Evolutionary conservation across 2,797 vertebrate species (phyloP).

Genomic region (Rhabdophis nuchalis): DNA sequence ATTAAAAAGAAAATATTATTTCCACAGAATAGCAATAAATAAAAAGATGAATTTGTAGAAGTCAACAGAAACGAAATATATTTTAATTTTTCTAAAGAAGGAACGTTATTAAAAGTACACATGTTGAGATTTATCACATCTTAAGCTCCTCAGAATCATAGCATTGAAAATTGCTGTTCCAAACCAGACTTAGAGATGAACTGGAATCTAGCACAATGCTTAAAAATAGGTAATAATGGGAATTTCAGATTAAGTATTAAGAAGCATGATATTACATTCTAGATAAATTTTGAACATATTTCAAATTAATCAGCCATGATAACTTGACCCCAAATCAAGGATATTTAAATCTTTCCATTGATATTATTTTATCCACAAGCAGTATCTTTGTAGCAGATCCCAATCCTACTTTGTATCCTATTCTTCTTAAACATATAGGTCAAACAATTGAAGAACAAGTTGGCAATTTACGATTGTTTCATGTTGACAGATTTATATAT

Average conservation of each 20-base stretch:
- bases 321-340: not conserved
- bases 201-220: not conserved
- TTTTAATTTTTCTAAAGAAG: not conserved
- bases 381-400: not conserved
- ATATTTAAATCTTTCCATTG: not conserved
- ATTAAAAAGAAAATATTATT: not conserved
- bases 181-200: not conserved
- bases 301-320: not conserved
- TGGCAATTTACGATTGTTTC: not conserved
- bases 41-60: not conserved
- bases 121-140: not conserved
- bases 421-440: not conserved
- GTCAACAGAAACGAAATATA: not conserved
- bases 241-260: not conserved
- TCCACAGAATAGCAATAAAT: not conserved
- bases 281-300: not conserved
- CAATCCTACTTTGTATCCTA: not conserved
- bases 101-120: not conserved
- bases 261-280: not conserved
- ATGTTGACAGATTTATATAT: not conserved
- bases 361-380: not conserved
- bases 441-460: not conserved
- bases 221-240: not conserved
- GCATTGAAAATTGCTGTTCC: not conserved
- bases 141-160: not conserved